Conservation (phyloP, 2,797 vertebrate genomes). For the Anguilla pacifica region DNA sequence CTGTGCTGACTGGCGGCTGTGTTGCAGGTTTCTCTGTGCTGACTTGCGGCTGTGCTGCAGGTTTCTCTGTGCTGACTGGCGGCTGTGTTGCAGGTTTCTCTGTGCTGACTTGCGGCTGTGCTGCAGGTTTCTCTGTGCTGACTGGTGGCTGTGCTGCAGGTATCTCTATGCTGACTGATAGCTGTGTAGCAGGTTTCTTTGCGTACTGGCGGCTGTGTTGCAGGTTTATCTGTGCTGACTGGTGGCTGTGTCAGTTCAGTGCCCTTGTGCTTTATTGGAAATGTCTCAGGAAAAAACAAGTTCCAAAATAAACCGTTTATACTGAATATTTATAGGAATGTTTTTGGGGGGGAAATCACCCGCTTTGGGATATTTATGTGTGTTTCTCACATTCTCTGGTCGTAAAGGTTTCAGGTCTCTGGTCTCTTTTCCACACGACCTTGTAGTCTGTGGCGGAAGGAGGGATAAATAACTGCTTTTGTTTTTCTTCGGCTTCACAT, state of each 20-base stretch:
- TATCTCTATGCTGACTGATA: too few relatives aligned
- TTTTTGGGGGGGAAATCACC: background rate
- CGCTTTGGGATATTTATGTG: background rate
- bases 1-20: too few relatives aligned
- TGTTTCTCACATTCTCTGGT: background rate
- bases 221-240: background rate
- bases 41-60: too few relatives aligned
- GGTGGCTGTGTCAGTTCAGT: background rate
- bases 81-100: too few relatives aligned
- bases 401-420: background rate
- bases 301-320: background rate
- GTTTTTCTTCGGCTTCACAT: background rate
- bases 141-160: too few relatives aligned
- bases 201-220: too few relatives aligned
- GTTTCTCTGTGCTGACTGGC: too few relatives aligned
- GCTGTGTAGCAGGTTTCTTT: too few relatives aligned
- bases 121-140: too few relatives aligned
- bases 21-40: too few relatives aligned
- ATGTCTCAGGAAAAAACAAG: background rate
- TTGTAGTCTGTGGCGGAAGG: background rate
- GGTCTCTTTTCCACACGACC: background rate
- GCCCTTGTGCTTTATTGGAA: background rate
- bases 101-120: too few relatives aligned
- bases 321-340: background rate
- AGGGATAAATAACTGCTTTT: background rate